These are phyloP conservation scores for Cheiracanthium punctorium DNA, from an alignment of 2,888 invertebrate species.

Conservation along the genomic window DNA sequence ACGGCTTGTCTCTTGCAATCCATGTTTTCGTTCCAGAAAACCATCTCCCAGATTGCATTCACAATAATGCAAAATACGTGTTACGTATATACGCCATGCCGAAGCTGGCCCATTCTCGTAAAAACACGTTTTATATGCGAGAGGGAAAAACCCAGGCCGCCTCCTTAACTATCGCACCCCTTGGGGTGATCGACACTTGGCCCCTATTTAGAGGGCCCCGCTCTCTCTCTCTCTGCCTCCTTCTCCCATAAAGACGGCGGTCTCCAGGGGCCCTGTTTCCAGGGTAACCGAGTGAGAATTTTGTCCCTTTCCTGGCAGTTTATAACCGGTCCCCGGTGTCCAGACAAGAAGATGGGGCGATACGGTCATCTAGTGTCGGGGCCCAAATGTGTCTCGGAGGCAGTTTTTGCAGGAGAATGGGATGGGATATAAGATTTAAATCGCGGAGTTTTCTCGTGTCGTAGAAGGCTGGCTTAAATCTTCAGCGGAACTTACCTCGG, in stretches of 20 bases:
- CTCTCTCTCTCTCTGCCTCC: no score
- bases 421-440: background rate
- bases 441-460: background rate
- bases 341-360: constrained; percentile 25
- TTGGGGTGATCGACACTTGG: constrained; percentile 63
- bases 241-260: background rate
- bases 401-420: background rate
- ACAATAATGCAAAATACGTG: constrained; percentile 6
- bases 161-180: background rate
- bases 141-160: constrained; percentile 26
- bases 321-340: constrained; percentile 65
- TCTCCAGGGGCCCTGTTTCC: constrained; percentile 32
- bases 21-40: background rate
- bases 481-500: no score
- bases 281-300: constrained; percentile 53
- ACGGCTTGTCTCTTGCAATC: no score
- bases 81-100: background rate
- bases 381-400: background rate
- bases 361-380: constrained; percentile 33
- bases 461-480: background rate
- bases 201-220: background rate
- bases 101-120: background rate
- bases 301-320: constrained; percentile 36
- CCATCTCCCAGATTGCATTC: constrained; percentile 1
- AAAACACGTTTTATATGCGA: constrained; percentile 68